These are phyloP conservation scores for Cyprinodon tularosa DNA, from an alignment of 2,113 vertebrate genomes.

Conservation along the genomic window DNA sequence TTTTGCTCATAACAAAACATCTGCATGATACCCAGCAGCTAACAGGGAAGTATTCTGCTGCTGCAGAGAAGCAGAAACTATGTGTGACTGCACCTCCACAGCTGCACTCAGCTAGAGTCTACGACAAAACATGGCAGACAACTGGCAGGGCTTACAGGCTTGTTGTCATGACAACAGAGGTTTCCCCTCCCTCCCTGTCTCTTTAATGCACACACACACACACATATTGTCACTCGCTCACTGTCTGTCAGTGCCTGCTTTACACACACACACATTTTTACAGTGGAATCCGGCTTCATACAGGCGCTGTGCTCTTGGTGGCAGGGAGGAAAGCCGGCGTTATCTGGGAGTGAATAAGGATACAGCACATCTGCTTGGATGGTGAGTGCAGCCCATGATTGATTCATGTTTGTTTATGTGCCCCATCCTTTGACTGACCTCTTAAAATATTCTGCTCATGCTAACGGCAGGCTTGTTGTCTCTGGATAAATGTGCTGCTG, in stretches of 20 bases:
- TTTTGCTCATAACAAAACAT: not conserved
- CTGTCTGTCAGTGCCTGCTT: conserved; percentile 48
- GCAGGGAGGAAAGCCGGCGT: conserved; percentile 30
- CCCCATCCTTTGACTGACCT: conserved; percentile 32
- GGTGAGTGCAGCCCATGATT: conserved; percentile 56
- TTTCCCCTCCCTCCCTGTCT: conserved; percentile 45
- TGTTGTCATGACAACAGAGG: conserved; percentile 97
- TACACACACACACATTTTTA: conserved; percentile 44
- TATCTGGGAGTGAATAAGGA: conserved; percentile 27
- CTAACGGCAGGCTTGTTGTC: not conserved
- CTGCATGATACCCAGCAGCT: not conserved
- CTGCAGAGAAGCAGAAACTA: conserved; percentile 5
- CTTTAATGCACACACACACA: conserved; percentile 42
- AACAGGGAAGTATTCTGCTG: not conserved
- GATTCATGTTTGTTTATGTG: conserved; percentile 52
- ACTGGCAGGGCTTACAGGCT: conserved; percentile 80
- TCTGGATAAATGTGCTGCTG: conserved; percentile 11
- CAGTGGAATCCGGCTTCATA: conserved; percentile 65
- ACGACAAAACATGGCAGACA: conserved; percentile 77
- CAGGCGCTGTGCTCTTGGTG: conserved; percentile 52
- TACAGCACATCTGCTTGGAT: conserved; percentile 50
- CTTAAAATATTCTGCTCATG: not conserved
- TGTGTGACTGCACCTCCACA: conserved; percentile 3
- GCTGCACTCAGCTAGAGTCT: conserved; percentile 36
- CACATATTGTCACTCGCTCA: conserved; percentile 43